Percentiles rank a stretch among this genome's conserved stretches.
These are phyloP conservation scores for Balaeniceps rex DNA, from an alignment of 2,113 vertebrate species.

Conservation along the genomic window DNA sequence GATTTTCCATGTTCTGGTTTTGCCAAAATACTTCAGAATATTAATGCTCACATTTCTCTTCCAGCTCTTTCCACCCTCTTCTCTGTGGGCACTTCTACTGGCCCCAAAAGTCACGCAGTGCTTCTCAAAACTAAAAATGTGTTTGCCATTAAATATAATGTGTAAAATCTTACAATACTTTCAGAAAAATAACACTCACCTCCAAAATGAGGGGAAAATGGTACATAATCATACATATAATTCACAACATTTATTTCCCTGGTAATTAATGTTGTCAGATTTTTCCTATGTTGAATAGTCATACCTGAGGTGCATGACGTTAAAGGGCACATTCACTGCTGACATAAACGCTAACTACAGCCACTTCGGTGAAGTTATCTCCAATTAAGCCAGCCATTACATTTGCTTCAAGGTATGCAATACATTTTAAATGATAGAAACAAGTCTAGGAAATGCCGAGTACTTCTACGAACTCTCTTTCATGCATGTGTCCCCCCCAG, in stretches of 20 bases:
- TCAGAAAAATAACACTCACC: neutral
- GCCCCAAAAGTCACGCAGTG: neutral
- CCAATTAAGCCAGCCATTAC: slow-evolving; percentile 23
- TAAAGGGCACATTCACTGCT: neutral
- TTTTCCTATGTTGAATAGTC: neutral
- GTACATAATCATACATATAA: slow-evolving; percentile 13
- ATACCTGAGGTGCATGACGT: neutral
- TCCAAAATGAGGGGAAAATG: slow-evolving; percentile 34
- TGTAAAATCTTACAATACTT: slow-evolving; percentile 26
- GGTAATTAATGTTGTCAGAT: neutral
- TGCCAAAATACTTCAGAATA: neutral
- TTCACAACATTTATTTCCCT: neutral
- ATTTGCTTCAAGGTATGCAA: neutral
- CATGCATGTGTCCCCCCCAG: fast-evolving
- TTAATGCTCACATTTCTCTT: neutral
- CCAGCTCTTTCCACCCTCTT: neutral
- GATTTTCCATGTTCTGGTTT: neutral
- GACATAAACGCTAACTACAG: neutral
- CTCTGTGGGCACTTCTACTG: neutral
- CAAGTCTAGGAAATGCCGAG: slow-evolving; percentile 15
- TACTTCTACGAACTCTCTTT: neutral
- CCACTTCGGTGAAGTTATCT: slow-evolving; percentile 7
- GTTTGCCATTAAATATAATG: slow-evolving; percentile 39
- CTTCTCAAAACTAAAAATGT: slow-evolving; percentile 24
- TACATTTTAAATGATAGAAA: slow-evolving; percentile 9